Percentiles rank a stretch among this genome's conserved stretches.
These are phyloP conservation scores for Lathronympha strigana DNA, from an alignment of 2,888 invertebrate species.

Conservation along the genomic window DNA sequence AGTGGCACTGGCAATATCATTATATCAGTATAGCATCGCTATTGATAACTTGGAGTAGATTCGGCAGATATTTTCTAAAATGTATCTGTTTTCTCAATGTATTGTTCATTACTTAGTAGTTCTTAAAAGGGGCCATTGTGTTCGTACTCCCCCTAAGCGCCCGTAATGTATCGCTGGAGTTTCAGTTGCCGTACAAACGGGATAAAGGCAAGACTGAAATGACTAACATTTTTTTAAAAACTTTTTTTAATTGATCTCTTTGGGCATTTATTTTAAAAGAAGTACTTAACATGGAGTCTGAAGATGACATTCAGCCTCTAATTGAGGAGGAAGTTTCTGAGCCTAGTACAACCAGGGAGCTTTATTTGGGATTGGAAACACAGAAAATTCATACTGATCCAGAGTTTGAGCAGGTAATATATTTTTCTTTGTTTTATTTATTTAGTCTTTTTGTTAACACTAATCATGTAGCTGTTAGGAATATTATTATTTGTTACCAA, in stretches of 20 bases:
- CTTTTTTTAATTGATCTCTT: slow-evolving; percentile 32
- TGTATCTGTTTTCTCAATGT: slow-evolving; percentile 9
- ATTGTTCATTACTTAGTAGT: slow-evolving; percentile 29
- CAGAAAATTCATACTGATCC: slow-evolving; percentile 66
- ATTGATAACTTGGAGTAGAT: not conserved
- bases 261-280: slow-evolving; percentile 31
- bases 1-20: too few species aligned
- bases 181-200: slow-evolving; percentile 15
- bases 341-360: slow-evolving; percentile 31
- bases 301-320: slow-evolving; percentile 71
- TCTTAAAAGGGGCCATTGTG: not conserved
- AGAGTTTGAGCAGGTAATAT: slow-evolving; percentile 73
- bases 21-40: not conserved
- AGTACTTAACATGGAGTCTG: slow-evolving; percentile 59
- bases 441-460: not conserved
- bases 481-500: too few species aligned
- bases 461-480: too few species aligned
- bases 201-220: slow-evolving; percentile 13
- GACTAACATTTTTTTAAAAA: not conserved
- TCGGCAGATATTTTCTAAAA: slow-evolving; percentile 4
- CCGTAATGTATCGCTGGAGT: slow-evolving; percentile 7
- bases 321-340: slow-evolving; percentile 61
- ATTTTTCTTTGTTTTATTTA: slow-evolving; percentile 17
- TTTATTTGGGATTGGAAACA: slow-evolving; percentile 53
- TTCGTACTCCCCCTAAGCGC: slow-evolving; percentile 14